Evolutionary conservation across 2,888 invertebrate species (phyloP), one percentile per base, ranked within the genome.

Genomic region (Melanophora roralis): DNA sequence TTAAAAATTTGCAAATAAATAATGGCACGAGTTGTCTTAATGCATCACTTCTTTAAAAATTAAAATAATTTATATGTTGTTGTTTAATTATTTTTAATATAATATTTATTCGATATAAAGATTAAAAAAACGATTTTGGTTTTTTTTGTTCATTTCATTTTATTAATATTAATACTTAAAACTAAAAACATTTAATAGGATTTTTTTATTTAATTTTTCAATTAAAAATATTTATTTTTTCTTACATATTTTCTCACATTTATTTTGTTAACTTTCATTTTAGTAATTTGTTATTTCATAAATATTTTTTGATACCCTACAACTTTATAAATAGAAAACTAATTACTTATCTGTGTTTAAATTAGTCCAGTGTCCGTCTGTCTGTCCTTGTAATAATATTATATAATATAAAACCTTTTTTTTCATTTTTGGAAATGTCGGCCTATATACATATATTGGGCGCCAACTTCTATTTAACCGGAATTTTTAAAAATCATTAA

Each of bases 241-340:
- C 16, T 49, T 43, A 3, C n/a, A 40, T 65, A 27, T 7, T 49
- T 64, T 23, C 47, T 80, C 80, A 76, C 76, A 76, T 76, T 64
- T 14, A 76, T 67, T 64, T 69, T 80, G 80, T 80, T 80, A 80
- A 80, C 80, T 80, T 76, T 76, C 76, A 59, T 72, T 67, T 27
- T 75, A 34, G 8, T 64, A 27, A 32, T 49, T 45, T 51, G 4
- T 68, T 21, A 32, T 36, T 43, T 36, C 27, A 23, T 8, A 67
- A 51, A 51, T 38, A 21, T 23, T 51, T 59, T 47, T 36, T 21
- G n/a, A 21, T 59, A 27, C 27, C 27, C 27, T 27, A 27, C 27
- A 27, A 3, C 27, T 27, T 6, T 27, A 6, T 5, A 27, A 27
- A 27, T 27, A 6, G 27, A 3, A 3, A 5, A 27, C 3, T 27